Percentiles rank a stretch among this genome's conserved stretches.
Conservation (phyloP, 2,797 vertebrate genomes). For the Sebastes matsubarae region DNA sequence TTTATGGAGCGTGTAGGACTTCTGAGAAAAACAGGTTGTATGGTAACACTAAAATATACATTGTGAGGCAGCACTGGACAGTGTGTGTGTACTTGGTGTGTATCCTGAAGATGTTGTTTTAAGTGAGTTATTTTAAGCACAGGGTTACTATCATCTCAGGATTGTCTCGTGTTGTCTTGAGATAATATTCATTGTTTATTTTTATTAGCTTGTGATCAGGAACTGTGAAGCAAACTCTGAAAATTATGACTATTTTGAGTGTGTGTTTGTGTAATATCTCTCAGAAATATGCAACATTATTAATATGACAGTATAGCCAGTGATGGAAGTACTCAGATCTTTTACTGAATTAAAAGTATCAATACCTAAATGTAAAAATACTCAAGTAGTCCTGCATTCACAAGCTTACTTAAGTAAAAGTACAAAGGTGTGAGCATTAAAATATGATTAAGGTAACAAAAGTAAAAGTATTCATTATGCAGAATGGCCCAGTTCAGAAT, state of each 20-base stretch:
- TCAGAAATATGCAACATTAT: neutral
- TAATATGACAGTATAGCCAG: constrained; percentile 2
- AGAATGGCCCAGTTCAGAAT: neutral
- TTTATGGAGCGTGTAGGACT: neutral
- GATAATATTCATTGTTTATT: neutral
- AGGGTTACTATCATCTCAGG: neutral
- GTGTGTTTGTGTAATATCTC: neutral
- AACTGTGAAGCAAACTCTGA: neutral
- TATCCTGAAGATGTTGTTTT: neutral
- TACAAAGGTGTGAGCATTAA: neutral
- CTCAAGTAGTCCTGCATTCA: neutral
- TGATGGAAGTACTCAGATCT: neutral
- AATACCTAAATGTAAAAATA: neutral
- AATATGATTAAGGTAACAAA: neutral
- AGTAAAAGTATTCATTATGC: neutral
- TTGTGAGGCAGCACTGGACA: neutral
- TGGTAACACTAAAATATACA: too few species aligned
- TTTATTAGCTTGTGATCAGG: neutral
- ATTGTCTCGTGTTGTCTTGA: neutral
- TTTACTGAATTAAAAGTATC: neutral
- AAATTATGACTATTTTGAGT: neutral
- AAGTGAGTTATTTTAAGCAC: neutral
- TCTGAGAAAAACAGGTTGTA: neutral
- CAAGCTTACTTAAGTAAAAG: neutral
- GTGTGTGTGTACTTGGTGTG: neutral